These are phyloP conservation scores for Criorhina ranunculi DNA, from an alignment of 2,888 invertebrate genomes.

Conservation along the genomic window DNA sequence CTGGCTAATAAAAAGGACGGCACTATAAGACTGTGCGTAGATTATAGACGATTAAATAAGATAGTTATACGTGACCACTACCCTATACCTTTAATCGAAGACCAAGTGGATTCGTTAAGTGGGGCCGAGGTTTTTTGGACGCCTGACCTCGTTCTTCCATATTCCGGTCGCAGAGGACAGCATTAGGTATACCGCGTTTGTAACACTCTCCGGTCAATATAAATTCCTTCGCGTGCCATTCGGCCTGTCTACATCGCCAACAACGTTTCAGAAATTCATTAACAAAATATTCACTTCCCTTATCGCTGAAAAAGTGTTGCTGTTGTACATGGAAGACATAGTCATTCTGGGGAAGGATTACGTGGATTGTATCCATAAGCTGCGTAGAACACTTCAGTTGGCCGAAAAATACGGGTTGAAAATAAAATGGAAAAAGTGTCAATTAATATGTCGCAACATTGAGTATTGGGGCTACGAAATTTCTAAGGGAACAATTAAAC, in stretches of 20 bases:
- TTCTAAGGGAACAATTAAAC: constrained; percentile 78
- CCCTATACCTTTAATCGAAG: background rate
- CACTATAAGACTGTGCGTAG: background rate
- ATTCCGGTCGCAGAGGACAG: too few species aligned
- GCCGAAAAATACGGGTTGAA: constrained; percentile 51
- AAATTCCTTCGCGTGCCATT: constrained; percentile 80
- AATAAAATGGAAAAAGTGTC: constrained; percentile 76
- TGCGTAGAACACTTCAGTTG: too few species aligned
- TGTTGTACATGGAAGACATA: too few species aligned
- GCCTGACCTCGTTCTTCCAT: too few species aligned
- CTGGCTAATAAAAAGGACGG: background rate
- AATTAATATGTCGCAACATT: constrained; percentile 74
- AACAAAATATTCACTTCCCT: too few species aligned
- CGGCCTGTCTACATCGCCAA: constrained; percentile 79
- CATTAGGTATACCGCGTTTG: constrained; percentile 78
- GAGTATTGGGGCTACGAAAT: constrained; percentile 79
- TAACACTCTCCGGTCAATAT: constrained; percentile 78
- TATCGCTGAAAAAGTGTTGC: too few species aligned
- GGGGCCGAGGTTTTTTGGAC: background rate
- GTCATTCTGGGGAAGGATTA: too few species aligned
- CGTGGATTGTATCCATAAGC: too few species aligned
- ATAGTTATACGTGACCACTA: background rate
- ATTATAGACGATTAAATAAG: background rate
- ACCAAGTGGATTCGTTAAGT: background rate
- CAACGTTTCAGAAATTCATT: constrained; percentile 76